These are phyloP conservation scores for Rhagophthalmus giganteus DNA, from an alignment of 2,888 invertebrate genomes.

Conservation along the genomic window DNA sequence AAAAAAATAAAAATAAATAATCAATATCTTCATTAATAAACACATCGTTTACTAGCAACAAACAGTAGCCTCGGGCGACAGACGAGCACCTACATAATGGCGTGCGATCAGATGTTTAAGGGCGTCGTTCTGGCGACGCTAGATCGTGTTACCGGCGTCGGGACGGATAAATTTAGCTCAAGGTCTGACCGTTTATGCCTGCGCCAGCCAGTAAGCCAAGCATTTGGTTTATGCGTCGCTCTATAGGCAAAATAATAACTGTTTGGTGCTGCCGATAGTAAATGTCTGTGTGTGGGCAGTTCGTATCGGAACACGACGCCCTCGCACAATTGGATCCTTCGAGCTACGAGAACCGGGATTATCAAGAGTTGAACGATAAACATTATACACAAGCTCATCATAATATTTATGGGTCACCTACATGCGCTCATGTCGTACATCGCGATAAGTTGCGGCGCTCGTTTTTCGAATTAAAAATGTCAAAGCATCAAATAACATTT, in stretches of 20 bases:
- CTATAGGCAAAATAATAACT: slow-evolving; percentile 2
- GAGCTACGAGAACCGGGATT: too few species aligned
- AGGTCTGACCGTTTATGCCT: slow-evolving; percentile 33
- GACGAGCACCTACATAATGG: slow-evolving; percentile 21
- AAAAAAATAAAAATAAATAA: too few species aligned
- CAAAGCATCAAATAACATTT: too few species aligned
- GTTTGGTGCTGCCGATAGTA: slow-evolving; percentile 5
- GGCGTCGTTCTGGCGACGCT: slow-evolving; percentile 33
- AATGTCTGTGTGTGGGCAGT: not conserved
- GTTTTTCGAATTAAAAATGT: too few species aligned
- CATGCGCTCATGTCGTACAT: not conserved
- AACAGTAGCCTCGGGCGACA: slow-evolving; percentile 11
- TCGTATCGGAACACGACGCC: slow-evolving; percentile 1
- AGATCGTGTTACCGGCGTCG: slow-evolving; percentile 39
- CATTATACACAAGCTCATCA: not conserved
- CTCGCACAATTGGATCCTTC: not conserved
- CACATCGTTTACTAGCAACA: not conserved
- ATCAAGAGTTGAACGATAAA: not conserved
- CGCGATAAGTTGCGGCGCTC: too few species aligned
- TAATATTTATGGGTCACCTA: not conserved
- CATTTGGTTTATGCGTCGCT: not conserved
- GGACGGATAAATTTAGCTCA: slow-evolving; percentile 41
- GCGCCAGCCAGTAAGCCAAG: slow-evolving; percentile 8
- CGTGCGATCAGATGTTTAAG: slow-evolving; percentile 28
- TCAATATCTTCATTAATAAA: not conserved